Evolutionary conservation across 2,888 invertebrate species (phyloP).

Genomic region (Allacma fusca): DNA sequence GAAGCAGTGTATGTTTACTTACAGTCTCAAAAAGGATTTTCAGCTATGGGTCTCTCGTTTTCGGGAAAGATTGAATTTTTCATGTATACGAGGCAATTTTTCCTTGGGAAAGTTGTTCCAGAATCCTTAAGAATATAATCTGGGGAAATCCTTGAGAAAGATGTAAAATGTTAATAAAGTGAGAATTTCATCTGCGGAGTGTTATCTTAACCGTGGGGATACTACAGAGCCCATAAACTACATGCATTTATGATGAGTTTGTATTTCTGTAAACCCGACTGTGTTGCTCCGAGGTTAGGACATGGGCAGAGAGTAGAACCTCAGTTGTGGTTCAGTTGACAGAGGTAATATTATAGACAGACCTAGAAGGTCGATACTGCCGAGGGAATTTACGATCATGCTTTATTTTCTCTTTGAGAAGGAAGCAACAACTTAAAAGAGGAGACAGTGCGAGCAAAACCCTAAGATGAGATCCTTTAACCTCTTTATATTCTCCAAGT

Average conservation of each 20-base stretch:
- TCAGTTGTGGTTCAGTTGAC: neutral
- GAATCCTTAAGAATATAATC: neutral
- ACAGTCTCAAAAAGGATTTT: too few species aligned
- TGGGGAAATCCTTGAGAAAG: neutral
- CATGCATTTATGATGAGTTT: too few species aligned
- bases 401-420: neutral
- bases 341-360: neutral
- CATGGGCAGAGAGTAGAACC: too few species aligned
- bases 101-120: neutral
- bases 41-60: too few species aligned
- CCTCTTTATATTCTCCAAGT: conserved; percentile 7
- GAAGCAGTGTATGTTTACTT: too few species aligned
- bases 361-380: neutral
- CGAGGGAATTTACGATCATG: neutral
- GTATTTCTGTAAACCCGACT: too few species aligned
- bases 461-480: conserved; percentile 12
- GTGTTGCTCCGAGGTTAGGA: too few species aligned
- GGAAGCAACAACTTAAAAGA: conserved; percentile 16
- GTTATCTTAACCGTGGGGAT: neutral
- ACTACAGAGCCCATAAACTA: too few species aligned
- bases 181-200: neutral
- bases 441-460: neutral
- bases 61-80: neutral
- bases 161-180: neutral
- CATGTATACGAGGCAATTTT: neutral